Percentiles rank a stretch among this genome's conserved stretches.
phyloP scores from a whole-genome alignment of 2,113 vertebrate species.

The Coreoperca whiteheadi region DNA sequence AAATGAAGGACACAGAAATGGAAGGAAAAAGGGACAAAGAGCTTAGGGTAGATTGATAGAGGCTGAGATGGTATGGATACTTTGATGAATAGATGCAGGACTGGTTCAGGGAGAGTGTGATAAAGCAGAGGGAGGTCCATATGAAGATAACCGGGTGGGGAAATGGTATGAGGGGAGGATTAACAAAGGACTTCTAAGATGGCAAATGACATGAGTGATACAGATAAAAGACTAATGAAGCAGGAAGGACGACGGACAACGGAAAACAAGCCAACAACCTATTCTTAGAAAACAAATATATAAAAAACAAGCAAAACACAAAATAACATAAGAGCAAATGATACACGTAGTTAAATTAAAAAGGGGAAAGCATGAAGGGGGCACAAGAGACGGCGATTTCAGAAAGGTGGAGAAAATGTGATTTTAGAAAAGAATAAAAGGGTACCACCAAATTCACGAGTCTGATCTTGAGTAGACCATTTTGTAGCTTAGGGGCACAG shows the following conservation, averaged over 20 bases:
- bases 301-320: neutral
- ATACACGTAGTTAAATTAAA: neutral
- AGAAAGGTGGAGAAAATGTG: conserved; percentile 18
- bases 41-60: conserved; percentile 42
- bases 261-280: conserved; percentile 9
- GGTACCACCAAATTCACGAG: neutral
- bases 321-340: neutral
- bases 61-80: conserved; percentile 46
- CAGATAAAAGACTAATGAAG: conserved; percentile 24
- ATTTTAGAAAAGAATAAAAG: conserved; percentile 24
- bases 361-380: neutral
- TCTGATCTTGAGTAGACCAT: neutral
- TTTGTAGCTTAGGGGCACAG: conserved; percentile 21
- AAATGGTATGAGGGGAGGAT: conserved; percentile 35
- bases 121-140: conserved; percentile 51
- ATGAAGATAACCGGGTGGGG: conserved; percentile 59
- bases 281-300: neutral
- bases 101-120: conserved; percentile 61
- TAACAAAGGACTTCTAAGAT: conserved; percentile 45
- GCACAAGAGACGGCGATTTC: neutral
- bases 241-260: neutral
- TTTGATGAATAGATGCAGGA: conserved; percentile 56
- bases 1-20: conserved; percentile 70
- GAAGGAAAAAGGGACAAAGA: conserved; percentile 44
- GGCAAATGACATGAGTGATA: conserved; percentile 27